A percentile compares a stretch with the other conserved stretches of the same genome.
phyloP scores from a whole-genome alignment of 2,888 invertebrate species.

The Drosophila birchii region DNA sequence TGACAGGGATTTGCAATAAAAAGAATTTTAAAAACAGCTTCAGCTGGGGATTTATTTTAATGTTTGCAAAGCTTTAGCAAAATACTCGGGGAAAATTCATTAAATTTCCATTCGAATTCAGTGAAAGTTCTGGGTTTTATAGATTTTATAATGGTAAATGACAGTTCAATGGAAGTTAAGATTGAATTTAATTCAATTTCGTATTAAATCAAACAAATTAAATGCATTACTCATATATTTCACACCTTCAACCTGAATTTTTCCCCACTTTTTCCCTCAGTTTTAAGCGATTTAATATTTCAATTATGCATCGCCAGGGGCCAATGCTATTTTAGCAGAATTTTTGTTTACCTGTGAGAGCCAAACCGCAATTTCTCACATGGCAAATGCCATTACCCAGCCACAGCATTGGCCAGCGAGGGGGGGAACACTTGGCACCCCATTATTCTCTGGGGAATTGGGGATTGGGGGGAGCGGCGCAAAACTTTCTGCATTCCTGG shows the following conservation, averaged over 20 bases:
- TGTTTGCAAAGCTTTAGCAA: neutral
- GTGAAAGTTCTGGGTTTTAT: neutral
- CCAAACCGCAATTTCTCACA: neutral
- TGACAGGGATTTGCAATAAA: neutral
- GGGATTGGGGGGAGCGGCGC: neutral
- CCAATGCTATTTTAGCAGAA: constrained; percentile 1
- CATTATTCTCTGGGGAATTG: constrained; percentile 4
- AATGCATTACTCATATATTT: neutral
- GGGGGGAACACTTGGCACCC: constrained; percentile 2
- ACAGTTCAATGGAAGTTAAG: neutral
- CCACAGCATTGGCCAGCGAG: neutral
- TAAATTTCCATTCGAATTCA: neutral
- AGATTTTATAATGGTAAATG: neutral
- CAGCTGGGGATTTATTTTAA: neutral
- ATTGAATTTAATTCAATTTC: too few species aligned
- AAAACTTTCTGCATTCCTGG: constrained; percentile 33
- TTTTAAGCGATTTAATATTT: constrained; percentile 1
- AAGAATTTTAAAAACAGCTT: neutral
- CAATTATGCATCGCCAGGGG: neutral
- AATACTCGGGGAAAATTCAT: neutral
- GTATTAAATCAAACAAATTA: neutral
- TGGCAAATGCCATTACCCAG: constrained; percentile 7
- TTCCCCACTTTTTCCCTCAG: neutral
- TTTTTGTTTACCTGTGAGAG: constrained; percentile 3
- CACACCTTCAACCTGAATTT: neutral